phyloP scores from a whole-genome alignment of 1,140 invertebrate genomes.

The Himalopsyche phryganea region DNA sequence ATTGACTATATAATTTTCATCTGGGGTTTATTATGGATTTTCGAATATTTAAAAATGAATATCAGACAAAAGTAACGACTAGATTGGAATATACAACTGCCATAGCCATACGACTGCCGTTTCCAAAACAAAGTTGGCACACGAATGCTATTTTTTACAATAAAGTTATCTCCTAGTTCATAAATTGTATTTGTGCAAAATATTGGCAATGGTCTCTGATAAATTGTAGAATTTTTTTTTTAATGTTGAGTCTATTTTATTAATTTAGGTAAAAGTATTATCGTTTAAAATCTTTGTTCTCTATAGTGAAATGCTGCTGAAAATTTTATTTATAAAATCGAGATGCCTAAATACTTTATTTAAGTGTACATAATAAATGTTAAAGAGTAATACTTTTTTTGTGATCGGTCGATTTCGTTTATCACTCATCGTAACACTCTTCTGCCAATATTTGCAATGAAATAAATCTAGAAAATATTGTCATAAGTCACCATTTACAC shows the following conservation, averaged over 20 bases:
- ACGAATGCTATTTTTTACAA: no score
- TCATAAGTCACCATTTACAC: constrained; percentile 24
- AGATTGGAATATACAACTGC: no score
- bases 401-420: constrained; percentile 6
- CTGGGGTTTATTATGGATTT: no score
- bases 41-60: no score
- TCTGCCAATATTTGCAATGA: constrained; percentile 14
- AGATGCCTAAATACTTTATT: constrained; percentile 5
- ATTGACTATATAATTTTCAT: no score
- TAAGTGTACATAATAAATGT: constrained; percentile 15
- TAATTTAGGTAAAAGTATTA: constrained; percentile 26
- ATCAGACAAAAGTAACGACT: no score
- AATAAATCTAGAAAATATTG: constrained; percentile 1
- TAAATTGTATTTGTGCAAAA: no score
- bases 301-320: constrained; percentile 1
- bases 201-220: no score
- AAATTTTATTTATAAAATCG: constrained; percentile 22
- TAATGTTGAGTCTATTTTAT: constrained; percentile 28
- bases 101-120: no score
- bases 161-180: no score
- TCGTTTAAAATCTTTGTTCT: constrained; percentile 15
- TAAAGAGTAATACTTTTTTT: neutral
- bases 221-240: constrained; percentile 21
- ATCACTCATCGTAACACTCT: constrained; percentile 8
- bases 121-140: no score